Evolutionary conservation across 2,888 invertebrate genomes (phyloP), one percentile per base, ranked within the genome.

Genomic region (Craniophora ligustri): DNA sequence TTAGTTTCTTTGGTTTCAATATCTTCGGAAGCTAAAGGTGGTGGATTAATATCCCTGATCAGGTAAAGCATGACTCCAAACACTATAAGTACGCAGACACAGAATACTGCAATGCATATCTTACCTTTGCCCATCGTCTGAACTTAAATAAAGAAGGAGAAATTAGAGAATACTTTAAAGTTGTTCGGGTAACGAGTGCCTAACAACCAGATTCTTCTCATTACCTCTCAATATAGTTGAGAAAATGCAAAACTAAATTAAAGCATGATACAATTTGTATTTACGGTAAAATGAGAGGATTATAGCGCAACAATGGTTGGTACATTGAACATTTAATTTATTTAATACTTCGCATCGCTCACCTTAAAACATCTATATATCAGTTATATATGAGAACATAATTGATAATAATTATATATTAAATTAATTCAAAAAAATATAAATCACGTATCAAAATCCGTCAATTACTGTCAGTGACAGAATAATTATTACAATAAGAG

Each of bases 21-120:
- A 2, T 16, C 19, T 21, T 36, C 35, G 1, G 13, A 5, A 3
- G 5, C 8, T 1, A 70, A 6, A 0, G 61, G 69, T 0, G 59
- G 47, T 1, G 89, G 88, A 35, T 89, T 69, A 0, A 89, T 73
- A 0, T 49, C 75, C 0, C 26, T 72, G 75, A 89, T 84, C 7
- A 89, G 60, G 32, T 58, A 79, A 35, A 66, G 64, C 10, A 80
- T 77, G 2, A 58, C 19, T 10, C 6, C 31, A 42, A 88, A 89
- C 16, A 81, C 11, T 2, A 15, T 4, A 1, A 87, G 0, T n/a
- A 79, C 35, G 5, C 65, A 0, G 0, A 69, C 1, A 0, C 80
- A 72, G 44, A 55, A 75, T 0, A 42, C 1, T n/a, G 53, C 23
- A 5, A 81, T 71, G 30, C 72, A 67, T 2, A 54, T 0, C 1